phyloP scores from a whole-genome alignment of 2,888 invertebrate species.

The Himalopsyche anomala region DNA sequence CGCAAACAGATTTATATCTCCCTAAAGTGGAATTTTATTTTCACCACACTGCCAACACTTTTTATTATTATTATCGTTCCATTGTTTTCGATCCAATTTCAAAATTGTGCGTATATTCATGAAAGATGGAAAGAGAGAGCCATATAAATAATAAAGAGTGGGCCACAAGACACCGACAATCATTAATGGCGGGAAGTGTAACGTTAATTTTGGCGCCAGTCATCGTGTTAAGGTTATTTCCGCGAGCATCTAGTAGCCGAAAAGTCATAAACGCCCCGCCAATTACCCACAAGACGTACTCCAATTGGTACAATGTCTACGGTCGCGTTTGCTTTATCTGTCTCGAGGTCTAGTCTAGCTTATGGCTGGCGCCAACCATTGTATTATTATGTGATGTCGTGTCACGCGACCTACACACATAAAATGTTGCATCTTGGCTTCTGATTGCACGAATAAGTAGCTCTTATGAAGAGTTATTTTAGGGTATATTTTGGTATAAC shows the following conservation, averaged over 20 bases:
- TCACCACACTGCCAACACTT: neutral
- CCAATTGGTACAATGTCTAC: neutral
- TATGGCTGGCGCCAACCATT: slow-evolving; percentile 49
- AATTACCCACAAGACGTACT: slow-evolving; percentile 1
- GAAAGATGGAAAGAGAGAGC: neutral
- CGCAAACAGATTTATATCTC: neutral
- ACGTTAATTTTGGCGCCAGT: slow-evolving; percentile 57
- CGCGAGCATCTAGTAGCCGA: slow-evolving; percentile 44
- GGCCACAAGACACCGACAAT: slow-evolving; percentile 20
- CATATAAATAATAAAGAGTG: neutral
- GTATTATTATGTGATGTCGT: slow-evolving; percentile 40
- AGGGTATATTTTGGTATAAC: neutral
- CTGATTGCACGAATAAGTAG: slow-evolving; percentile 8
- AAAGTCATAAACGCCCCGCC: slow-evolving; percentile 32
- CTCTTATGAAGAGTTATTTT: neutral
- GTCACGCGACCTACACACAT: slow-evolving; percentile 50
- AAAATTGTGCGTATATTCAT: slow-evolving; percentile 11
- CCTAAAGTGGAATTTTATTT: neutral
- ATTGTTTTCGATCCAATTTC: neutral
- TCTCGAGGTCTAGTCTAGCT: neutral
- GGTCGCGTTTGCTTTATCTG: neutral
- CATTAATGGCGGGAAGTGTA: slow-evolving; percentile 30
- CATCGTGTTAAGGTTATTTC: slow-evolving; percentile 56
- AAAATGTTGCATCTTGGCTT: slow-evolving; percentile 31
- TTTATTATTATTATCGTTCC: neutral